A percentile compares a stretch with the other conserved stretches of the same genome.
These are phyloP conservation scores for Goniozus legneri DNA, from an alignment of 1,140 invertebrate genomes.

Conservation along the genomic window DNA sequence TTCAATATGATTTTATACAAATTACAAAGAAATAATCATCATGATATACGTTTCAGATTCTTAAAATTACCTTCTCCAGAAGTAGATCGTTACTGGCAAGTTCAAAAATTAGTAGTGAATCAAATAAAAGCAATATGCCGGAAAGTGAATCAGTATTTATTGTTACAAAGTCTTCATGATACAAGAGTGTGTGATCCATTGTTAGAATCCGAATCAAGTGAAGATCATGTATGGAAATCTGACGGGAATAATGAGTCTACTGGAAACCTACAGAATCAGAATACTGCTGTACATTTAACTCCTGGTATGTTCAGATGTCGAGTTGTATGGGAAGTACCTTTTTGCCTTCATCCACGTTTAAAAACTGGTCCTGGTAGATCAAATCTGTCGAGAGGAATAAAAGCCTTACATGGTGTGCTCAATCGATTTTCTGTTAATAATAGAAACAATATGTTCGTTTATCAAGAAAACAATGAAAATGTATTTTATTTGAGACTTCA, in stretches of 20 bases:
- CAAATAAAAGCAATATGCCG: conserved; percentile 63
- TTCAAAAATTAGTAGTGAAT: conserved; percentile 56
- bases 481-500: conserved; percentile 68
- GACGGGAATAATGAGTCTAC: conserved; percentile 25
- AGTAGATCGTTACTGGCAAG: conserved; percentile 55
- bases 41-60: conserved; percentile 46
- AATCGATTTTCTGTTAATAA: conserved; percentile 74
- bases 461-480: conserved; percentile 64
- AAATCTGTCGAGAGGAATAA: conserved; percentile 60
- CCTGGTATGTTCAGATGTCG: conserved; percentile 72
- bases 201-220: conserved; percentile 66
- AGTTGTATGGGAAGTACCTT: conserved; percentile 70
- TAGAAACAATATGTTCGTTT: conserved; percentile 78
- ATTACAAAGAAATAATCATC: not conserved
- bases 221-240: conserved; percentile 50
- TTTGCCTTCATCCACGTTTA: conserved; percentile 69
- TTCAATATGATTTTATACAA: no score
- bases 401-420: conserved; percentile 65
- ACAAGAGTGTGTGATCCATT: conserved; percentile 68
- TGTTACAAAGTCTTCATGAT: conserved; percentile 69
- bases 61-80: conserved; percentile 55
- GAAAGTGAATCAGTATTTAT: conserved; percentile 69
- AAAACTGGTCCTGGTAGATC: conserved; percentile 64
- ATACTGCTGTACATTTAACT: conserved; percentile 25
- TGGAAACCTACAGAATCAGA: conserved; percentile 19